Evolutionary conservation across 2,797 vertebrate species (phyloP), one percentile per base, ranked within the genome.

Genomic region (Lindbergichthys nudifrons): DNA sequence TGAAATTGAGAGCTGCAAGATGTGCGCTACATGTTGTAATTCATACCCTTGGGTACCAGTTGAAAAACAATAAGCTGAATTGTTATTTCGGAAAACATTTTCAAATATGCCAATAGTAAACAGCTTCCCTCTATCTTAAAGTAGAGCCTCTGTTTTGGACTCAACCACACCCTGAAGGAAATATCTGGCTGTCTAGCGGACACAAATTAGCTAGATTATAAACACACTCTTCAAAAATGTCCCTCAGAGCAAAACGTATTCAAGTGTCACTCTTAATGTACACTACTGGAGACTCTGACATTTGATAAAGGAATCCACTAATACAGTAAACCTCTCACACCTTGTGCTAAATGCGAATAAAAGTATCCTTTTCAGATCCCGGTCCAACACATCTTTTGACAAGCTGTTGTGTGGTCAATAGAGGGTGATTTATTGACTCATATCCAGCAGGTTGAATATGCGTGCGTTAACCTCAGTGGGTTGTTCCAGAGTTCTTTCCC

Each of bases 401-500:
- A 54, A 50, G 53, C 52, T 77, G 52, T n/a, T 50, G 52, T n/a
- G 21, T 57, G 53, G 51, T 87, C 87, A 65, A 67, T 76, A 76
- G 19, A 53, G 14, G 21, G 65, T 56, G 73, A 78, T 61, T 41
- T 66, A 79, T 83, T 57, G 79, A 84, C 64, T 80, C 42, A 0
- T 18, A 53, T 67, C 70, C 82, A 63, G 82, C 83, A 72, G 84
- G 60, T 72, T 75, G 73, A 66, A 70, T 77, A 36, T 8, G 2
- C 78, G 73, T 76, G 48, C 83, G 70, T 80, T 84, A 88, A 75
- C 82, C 80, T 87, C 77, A 60, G 66, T 18, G 46, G 70, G 71
- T 45, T 77, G 65, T 60, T 63, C 39, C 52, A 32, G 9, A 54
- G 42, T 78, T 77, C 47, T 80, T 79, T 86, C 85, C 82, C 82